Conservation (phyloP, 1,140 invertebrate genomes). For the Ceratoteleas bidentatus region DNA sequence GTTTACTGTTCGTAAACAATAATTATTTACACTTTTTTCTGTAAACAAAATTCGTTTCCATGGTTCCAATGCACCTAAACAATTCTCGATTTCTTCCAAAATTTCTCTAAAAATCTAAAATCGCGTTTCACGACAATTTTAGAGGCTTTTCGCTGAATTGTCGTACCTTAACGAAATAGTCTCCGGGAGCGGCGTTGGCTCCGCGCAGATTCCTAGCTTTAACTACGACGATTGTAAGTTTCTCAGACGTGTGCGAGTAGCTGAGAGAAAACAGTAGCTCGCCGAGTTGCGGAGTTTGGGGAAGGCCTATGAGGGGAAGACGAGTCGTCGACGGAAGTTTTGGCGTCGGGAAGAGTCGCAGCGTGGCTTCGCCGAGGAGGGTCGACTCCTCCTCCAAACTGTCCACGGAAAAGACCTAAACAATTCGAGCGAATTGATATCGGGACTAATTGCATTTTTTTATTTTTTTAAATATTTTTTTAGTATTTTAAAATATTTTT, state of each 20-base stretch:
- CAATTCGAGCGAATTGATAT: background rate
- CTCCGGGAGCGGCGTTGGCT: conserved; percentile 69
- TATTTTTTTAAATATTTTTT: too few species aligned
- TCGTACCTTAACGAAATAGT: conserved; percentile 78
- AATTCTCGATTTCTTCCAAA: too few species aligned
- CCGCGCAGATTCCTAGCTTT: conserved; percentile 82
- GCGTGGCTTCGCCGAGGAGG: conserved; percentile 78
- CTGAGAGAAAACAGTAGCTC: conserved; percentile 84
- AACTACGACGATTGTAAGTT: conserved; percentile 83
- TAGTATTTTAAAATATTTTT: too few species aligned
- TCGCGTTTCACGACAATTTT: too few species aligned
- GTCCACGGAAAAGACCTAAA: conserved; percentile 75
- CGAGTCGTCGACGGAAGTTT: conserved; percentile 81
- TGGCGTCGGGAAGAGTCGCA: conserved; percentile 80
- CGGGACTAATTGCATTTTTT: background rate
- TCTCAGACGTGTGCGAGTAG: conserved; percentile 83
- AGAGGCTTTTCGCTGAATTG: background rate
- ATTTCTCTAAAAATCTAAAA: too few species aligned
- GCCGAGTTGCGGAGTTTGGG: conserved; percentile 83
- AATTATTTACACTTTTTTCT: too few species aligned
- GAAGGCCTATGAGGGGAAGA: conserved; percentile 80
- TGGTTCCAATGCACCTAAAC: too few species aligned
- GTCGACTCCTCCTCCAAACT: conserved; percentile 43
- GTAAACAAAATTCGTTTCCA: too few species aligned
- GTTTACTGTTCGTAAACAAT: too few species aligned